phyloP scores from a whole-genome alignment of 2,797 vertebrate genomes.

The Trachurus trachurus region DNA sequence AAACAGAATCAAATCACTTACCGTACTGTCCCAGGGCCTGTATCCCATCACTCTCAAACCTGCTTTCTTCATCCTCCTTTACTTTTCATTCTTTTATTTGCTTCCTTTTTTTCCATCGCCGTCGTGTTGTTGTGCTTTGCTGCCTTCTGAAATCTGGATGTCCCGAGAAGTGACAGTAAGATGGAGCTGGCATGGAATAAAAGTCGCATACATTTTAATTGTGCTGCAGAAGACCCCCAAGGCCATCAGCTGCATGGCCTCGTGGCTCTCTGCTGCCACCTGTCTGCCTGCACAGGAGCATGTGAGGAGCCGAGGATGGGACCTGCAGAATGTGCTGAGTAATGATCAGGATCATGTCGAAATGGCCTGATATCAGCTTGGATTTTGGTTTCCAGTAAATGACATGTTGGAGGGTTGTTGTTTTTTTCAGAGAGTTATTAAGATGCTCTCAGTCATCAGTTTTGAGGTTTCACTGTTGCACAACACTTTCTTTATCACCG shows the following conservation, averaged over 20 bases:
- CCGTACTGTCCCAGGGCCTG: slow-evolving; percentile 35
- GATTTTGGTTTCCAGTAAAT: neutral
- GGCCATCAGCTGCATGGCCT: slow-evolving; percentile 50
- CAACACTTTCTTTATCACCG: slow-evolving; percentile 19
- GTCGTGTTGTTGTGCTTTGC: slow-evolving; percentile 19
- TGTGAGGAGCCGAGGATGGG: neutral
- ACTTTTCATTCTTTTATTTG: neutral
- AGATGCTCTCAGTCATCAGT: neutral
- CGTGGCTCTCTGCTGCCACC: slow-evolving; percentile 96
- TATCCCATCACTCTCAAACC: slow-evolving; percentile 7
- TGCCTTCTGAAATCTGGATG: slow-evolving; percentile 50
- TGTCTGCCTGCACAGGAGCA: slow-evolving; percentile 86
- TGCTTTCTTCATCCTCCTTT: slow-evolving; percentile 10
- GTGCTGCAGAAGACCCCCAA: slow-evolving; percentile 57
- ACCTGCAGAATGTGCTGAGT: slow-evolving; percentile 71
- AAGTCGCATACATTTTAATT: slow-evolving; percentile 76
- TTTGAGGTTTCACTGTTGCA: slow-evolving; percentile 10
- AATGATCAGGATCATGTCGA: slow-evolving; percentile 30
- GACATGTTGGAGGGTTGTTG: neutral
- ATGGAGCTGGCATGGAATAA: slow-evolving; percentile 69
- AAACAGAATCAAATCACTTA: slow-evolving; percentile 56
- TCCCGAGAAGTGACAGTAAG: slow-evolving; percentile 66
- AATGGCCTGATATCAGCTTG: neutral
- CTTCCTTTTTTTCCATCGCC: slow-evolving; percentile 5
- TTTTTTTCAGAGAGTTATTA: neutral